phyloP scores from a whole-genome alignment of 2,113 vertebrate species.

The Paedocypris sp. region DNA sequence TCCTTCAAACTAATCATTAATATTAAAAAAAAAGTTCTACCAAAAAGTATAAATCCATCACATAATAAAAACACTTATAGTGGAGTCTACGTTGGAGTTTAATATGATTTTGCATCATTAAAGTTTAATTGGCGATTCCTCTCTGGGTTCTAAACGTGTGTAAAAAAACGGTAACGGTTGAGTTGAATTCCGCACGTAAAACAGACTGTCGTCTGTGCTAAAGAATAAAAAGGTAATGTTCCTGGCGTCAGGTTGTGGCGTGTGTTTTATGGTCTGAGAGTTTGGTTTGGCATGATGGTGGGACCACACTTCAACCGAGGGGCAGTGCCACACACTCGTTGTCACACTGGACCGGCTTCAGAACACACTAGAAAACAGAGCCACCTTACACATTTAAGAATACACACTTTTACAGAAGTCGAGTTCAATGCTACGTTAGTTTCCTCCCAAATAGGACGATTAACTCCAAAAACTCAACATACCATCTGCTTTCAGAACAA shows the following conservation, averaged over 20 bases:
- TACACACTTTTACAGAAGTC: conserved; percentile 25
- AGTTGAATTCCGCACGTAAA: conserved; percentile 42
- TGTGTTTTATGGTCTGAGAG: conserved; percentile 59
- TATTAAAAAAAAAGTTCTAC: background rate
- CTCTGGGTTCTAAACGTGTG: conserved; percentile 26
- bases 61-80: background rate
- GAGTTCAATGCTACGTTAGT: too few relatives aligned
- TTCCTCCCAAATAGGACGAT: too few relatives aligned
- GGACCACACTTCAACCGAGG: conserved; percentile 60
- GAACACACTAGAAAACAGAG: conserved; percentile 61
- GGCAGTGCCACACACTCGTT: conserved; percentile 57
- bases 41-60: background rate
- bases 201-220: conserved; percentile 48
- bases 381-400: conserved; percentile 50
- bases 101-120: background rate
- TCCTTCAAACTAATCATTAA: background rate
- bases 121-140: conserved; percentile 8
- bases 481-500: too few relatives aligned
- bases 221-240: conserved; percentile 60
- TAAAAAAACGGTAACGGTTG: conserved; percentile 14
- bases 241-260: conserved; percentile 51
- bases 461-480: too few relatives aligned
- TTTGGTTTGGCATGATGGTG: conserved; percentile 53
- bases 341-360: conserved; percentile 59
- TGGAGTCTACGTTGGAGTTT: background rate